Percentiles rank a stretch among this genome's conserved stretches.
Evolutionary conservation across 2,888 invertebrate genomes (phyloP).

Genomic region (Epinotia nisella): DNA sequence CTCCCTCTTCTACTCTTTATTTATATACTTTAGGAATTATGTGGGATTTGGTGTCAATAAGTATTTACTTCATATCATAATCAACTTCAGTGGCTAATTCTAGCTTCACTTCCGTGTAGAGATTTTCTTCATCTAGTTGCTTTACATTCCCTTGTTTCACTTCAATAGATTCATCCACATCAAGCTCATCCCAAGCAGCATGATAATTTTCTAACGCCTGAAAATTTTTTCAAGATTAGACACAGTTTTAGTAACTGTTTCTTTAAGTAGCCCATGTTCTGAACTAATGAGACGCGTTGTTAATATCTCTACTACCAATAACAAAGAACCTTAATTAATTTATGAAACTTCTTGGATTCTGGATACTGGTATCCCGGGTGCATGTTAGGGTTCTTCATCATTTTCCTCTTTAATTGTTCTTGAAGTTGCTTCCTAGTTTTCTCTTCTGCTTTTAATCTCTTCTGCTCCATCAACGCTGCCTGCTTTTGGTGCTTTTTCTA

Average conservation of each 20-base stretch:
- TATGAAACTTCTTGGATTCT: conserved; percentile 58
- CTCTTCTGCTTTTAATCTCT: conserved; percentile 57
- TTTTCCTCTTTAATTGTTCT: conserved; percentile 60
- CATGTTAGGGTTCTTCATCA: conserved; percentile 69
- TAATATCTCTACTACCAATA: neutral
- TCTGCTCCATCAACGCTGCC: conserved; percentile 58
- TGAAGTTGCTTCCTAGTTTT: conserved; percentile 58
- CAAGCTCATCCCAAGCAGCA: conserved; percentile 62
- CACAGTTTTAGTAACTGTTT: neutral
- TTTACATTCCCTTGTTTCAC: conserved; percentile 61
- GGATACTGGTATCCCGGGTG: conserved; percentile 73
- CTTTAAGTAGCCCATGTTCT: neutral
- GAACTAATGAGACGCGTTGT: neutral
- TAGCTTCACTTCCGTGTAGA: conserved; percentile 58
- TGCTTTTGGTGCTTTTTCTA: conserved; percentile 61
- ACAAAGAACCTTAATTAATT: conserved; percentile 56
- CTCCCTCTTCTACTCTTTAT: too few species aligned
- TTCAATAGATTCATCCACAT: conserved; percentile 53
- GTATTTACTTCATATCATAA: conserved; percentile 59
- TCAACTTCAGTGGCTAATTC: conserved; percentile 59
- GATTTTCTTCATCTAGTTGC: conserved; percentile 55
- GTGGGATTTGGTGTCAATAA: neutral
- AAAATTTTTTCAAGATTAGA: neutral
- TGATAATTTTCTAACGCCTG: conserved; percentile 49
- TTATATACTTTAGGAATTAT: too few species aligned